Base-by-base conservation (phyloP, 1,140 invertebrate genomes). In the Psix sp. region DNA sequence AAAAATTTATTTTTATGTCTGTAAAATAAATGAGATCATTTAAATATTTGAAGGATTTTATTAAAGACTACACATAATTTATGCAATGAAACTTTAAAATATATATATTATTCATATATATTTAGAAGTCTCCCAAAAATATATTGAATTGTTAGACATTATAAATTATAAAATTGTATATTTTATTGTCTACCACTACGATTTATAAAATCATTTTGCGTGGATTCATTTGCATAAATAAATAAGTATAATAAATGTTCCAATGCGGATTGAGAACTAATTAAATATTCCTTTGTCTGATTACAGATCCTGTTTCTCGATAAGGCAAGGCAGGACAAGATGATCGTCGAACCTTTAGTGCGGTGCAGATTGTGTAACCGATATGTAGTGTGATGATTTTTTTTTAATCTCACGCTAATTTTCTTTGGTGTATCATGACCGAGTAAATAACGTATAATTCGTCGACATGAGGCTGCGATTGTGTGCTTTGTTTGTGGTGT, bases 401-500 rank as follows among this genome's bases (percentile, higher is more conserved):
- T 42, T 62, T 59, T 39, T 9, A 7, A 74, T 65, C 65, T 38
- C 57, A 57, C 57, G 68, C 48, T 52, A 77, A 73, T 65, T 77
- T 57, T 54, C 29, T 17, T 45, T 66, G 60, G 59, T 59, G 70
- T 70, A 77, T 59, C 57, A 78, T 78, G 77, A 76, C 72, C 75
- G 68, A 77, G 74, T 76, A 59, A 79, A 74, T 38, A 66, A 38
- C 54, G 38, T 36, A 66, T 71, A 71, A 71, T 45, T 70, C 51
- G 49, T 77, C 81, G 83, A 84, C 80, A 85, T 86, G 84, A 85
- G 81, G 81, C 82, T 77, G 78, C 82, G 84, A 83, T 80, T 80
- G 80, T 84, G 81, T 71, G 78, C 75, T 72, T 75, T 84, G 71
- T 78, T 84, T 67, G 68, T 85, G 76, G 60, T 80, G 45, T 80